A percentile compares a stretch with the other conserved stretches of the same genome.
These are phyloP conservation scores for Sciaenops ocellatus DNA, from an alignment of 2,797 vertebrate genomes.

Conservation along the genomic window DNA sequence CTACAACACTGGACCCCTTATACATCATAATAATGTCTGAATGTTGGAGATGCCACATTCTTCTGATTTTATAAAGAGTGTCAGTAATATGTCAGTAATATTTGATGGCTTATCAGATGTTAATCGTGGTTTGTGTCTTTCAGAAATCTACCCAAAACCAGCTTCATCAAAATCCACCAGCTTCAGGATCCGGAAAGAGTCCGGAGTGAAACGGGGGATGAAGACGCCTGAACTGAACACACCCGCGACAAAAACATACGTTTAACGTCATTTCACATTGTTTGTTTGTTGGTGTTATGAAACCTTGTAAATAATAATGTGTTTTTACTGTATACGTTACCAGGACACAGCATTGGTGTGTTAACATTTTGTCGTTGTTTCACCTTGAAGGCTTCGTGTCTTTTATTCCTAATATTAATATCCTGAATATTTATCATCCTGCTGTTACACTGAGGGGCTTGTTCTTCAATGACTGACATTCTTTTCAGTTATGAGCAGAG, in stretches of 20 bases:
- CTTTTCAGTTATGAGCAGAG: not conserved
- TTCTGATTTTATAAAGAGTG: not conserved
- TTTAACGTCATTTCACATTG: not conserved
- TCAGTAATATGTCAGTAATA: too few species aligned
- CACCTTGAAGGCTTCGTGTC: not conserved
- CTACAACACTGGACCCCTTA: too few species aligned
- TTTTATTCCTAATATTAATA: not conserved
- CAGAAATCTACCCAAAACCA: constrained; percentile 61
- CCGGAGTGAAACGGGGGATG: not conserved
- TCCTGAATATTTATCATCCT: not conserved
- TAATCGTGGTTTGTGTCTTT: constrained; percentile 5
- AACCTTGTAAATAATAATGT: not conserved
- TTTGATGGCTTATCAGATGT: not conserved
- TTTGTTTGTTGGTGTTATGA: not conserved
- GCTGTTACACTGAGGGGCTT: too few species aligned
- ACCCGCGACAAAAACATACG: not conserved
- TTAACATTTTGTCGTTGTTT: not conserved
- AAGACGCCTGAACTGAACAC: constrained; percentile 13
- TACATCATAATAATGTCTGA: not conserved
- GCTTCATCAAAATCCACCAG: constrained; percentile 68
- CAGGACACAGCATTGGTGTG: not conserved
- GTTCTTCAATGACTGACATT: not conserved
- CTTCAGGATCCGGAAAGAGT: constrained; percentile 52
- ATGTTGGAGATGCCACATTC: not conserved
- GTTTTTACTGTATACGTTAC: not conserved